phyloP scores from a whole-genome alignment of 2,113 vertebrate genomes.

The Hymenochirus boettgeri region DNA sequence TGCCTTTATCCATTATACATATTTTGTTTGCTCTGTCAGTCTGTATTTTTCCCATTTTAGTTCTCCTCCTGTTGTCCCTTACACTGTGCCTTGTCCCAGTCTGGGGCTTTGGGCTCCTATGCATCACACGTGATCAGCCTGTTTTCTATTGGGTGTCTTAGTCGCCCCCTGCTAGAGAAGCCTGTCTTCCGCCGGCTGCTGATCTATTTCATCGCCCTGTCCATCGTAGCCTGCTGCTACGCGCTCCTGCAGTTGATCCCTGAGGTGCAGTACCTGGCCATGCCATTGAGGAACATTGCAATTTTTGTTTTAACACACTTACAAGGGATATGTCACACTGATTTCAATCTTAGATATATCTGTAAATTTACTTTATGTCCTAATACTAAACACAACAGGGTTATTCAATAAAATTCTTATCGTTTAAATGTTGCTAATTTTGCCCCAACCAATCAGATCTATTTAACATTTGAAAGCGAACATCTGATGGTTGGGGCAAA shows the following conservation, averaged over 20 bases:
- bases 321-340: too few species aligned
- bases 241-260: slow-evolving; percentile 92
- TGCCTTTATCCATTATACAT: too few species aligned
- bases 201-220: slow-evolving; percentile 88
- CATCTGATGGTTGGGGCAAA: too few species aligned
- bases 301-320: too few species aligned
- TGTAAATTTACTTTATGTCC: too few species aligned
- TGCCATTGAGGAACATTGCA: slow-evolving; percentile 11
- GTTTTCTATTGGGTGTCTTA: slow-evolving; percentile 80
- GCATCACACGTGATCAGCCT: slow-evolving; percentile 88
- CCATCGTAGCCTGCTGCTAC: slow-evolving; percentile 86
- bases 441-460: too few species aligned
- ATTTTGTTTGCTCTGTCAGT: rapidly evolving
- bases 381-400: too few species aligned
- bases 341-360: too few species aligned
- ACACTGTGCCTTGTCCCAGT: slow-evolving; percentile 63
- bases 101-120: slow-evolving; percentile 90
- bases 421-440: too few species aligned
- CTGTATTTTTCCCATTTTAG: neutral
- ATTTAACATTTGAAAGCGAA: too few species aligned
- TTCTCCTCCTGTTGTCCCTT: neutral
- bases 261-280: slow-evolving; percentile 79
- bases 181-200: slow-evolving; percentile 77
- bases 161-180: slow-evolving; percentile 78
- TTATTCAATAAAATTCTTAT: too few species aligned